These are phyloP conservation scores for Jordanella pulchra DNA, from an alignment of 2,797 vertebrate species.

Conservation along the genomic window DNA sequence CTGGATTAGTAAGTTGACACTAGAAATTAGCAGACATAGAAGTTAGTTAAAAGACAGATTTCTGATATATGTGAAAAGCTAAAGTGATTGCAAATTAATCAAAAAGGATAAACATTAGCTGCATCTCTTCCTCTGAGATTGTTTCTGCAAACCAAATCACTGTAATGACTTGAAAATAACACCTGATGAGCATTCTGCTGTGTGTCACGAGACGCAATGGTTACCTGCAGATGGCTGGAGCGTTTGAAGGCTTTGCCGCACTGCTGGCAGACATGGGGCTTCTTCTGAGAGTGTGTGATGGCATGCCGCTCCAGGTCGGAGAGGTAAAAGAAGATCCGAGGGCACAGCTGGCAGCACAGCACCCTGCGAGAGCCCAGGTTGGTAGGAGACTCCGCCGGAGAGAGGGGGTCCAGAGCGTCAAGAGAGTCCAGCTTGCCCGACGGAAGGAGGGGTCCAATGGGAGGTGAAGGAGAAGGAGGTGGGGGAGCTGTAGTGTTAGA, in stretches of 20 bases:
- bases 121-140: not conserved
- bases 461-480: constrained; percentile 64
- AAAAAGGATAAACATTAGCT: not conserved
- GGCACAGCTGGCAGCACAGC: constrained; percentile 89
- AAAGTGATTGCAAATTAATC: constrained; percentile 5
- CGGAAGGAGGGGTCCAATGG: constrained; percentile 50
- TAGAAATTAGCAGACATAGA: not conserved
- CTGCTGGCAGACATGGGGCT: constrained; percentile 87
- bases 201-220: not conserved
- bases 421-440: constrained; percentile 59
- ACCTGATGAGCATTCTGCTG: not conserved
- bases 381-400: constrained; percentile 57
- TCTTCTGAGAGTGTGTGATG: constrained; percentile 91
- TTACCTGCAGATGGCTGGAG: constrained; percentile 87
- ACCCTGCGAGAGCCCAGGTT: constrained; percentile 71
- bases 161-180: not conserved
- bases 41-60: not conserved
- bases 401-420: constrained; percentile 64
- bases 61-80: not conserved
- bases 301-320: constrained; percentile 90
- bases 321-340: constrained; percentile 90
- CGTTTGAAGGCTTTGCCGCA: constrained; percentile 92
- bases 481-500: constrained; percentile 67
- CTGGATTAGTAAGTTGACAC: not conserved
- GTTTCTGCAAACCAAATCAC: constrained; percentile 11